Evolutionary conservation across 2,113 vertebrate species (phyloP).

Genomic region (Polyodon spathula): DNA sequence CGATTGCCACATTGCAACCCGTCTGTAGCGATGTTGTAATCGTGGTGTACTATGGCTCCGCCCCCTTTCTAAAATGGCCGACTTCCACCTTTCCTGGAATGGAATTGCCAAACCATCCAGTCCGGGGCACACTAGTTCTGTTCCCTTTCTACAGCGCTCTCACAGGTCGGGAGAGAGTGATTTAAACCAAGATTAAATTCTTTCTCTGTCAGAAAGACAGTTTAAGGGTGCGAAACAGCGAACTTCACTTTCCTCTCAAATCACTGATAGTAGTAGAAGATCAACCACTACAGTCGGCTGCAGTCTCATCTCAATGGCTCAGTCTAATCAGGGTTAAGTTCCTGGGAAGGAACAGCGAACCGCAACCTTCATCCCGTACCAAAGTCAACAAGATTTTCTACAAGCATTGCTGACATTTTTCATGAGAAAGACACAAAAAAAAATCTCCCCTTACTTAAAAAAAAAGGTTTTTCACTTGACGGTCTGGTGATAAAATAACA

Average conservation of each 20-base stretch:
- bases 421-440: constrained; percentile 36
- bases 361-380: constrained; percentile 57
- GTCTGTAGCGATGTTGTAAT: no score
- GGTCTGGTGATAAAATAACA: constrained; percentile 30
- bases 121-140: no score
- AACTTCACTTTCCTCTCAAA: constrained; percentile 15
- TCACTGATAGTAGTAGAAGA: constrained; percentile 39
- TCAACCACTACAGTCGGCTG: constrained; percentile 36
- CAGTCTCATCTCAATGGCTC: constrained; percentile 46
- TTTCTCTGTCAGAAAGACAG: no score
- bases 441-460: constrained; percentile 30
- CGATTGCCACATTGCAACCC: no score
- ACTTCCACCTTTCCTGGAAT: no score
- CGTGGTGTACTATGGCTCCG: no score
- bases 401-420: constrained; percentile 64
- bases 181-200: no score
- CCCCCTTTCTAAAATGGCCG: no score
- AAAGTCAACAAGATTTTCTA: constrained; percentile 63
- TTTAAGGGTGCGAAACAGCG: no score
- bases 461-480: constrained; percentile 20
- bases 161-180: no score
- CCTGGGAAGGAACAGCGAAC: constrained; percentile 46
- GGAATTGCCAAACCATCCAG: no score
- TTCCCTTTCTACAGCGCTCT: no score
- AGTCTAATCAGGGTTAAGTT: constrained; percentile 55